phyloP scores from a whole-genome alignment of 1,140 invertebrate species.

The Saxidomus purpurata region DNA sequence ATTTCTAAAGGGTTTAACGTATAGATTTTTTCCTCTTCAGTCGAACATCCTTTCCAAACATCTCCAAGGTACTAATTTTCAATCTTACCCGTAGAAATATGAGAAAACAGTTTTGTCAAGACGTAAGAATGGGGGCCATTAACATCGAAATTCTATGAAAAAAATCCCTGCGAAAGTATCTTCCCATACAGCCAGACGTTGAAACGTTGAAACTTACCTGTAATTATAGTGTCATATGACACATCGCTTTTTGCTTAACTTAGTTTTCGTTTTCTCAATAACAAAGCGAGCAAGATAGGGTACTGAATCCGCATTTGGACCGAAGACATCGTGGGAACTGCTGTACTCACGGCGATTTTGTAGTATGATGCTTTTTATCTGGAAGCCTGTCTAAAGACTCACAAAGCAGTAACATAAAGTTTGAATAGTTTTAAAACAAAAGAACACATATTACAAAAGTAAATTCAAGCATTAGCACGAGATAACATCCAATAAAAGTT shows the following conservation, averaged over 20 bases:
- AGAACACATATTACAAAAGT: too few relatives aligned
- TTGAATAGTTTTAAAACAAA: too few relatives aligned
- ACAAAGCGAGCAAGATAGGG: neutral
- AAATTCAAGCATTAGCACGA: too few relatives aligned
- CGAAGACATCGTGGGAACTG: slow-evolving; percentile 11
- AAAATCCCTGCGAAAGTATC: neutral
- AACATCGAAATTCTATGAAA: slow-evolving; percentile 2
- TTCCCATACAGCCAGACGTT: slow-evolving; percentile 32
- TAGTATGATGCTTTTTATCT: too few relatives aligned
- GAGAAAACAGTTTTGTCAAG: slow-evolving; percentile 35
- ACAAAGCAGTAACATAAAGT: too few relatives aligned
- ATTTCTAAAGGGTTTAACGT: neutral
- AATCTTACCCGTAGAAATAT: neutral
- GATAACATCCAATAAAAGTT: too few relatives aligned
- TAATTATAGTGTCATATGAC: slow-evolving; percentile 32
- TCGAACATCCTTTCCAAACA: neutral
- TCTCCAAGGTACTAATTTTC: slow-evolving; percentile 14
- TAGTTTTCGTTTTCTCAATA: slow-evolving; percentile 6
- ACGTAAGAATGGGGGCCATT: slow-evolving; percentile 18
- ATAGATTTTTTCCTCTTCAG: neutral
- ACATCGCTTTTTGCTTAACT: neutral
- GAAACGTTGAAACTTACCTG: slow-evolving; percentile 41
- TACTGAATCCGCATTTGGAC: neutral
- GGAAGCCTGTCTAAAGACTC: too few relatives aligned
- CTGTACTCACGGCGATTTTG: neutral